Conservation (phyloP, 35 echinoderm and acorn worm genomes). For the Antedon bifida region DNA sequence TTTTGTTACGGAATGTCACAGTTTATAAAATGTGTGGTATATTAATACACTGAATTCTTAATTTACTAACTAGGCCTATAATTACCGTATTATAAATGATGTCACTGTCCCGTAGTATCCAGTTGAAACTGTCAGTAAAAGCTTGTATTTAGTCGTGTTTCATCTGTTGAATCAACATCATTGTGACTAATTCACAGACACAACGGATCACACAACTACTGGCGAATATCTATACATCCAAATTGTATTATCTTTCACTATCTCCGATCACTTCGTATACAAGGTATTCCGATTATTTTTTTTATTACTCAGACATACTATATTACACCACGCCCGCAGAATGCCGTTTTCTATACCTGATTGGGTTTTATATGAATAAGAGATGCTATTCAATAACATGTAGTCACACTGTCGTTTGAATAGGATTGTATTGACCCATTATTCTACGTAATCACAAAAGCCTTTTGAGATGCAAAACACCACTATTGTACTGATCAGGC, state of each 20-base stretch:
- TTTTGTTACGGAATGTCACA: too few relatives aligned
- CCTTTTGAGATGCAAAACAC: background rate
- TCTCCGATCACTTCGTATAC: too few relatives aligned
- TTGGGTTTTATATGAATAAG: background rate
- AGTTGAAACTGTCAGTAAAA: background rate
- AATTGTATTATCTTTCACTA: background rate
- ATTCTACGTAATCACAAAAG: background rate
- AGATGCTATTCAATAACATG: background rate
- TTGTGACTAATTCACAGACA: background rate
- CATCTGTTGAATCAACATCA: background rate
- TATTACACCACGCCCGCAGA: background rate
- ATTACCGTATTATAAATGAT: background rate
- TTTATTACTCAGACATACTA: background rate
- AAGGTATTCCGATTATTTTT: background rate
- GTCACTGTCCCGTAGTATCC: too few relatives aligned
- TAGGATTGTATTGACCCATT: background rate
- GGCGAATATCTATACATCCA: background rate
- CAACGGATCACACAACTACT: too few relatives aligned
- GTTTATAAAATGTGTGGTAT: too few relatives aligned
- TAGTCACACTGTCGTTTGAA: background rate
- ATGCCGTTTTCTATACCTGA: background rate
- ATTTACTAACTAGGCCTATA: too few relatives aligned
- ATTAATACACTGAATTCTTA: too few relatives aligned
- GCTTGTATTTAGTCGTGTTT: background rate
- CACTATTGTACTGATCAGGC: background rate